Conservation (phyloP, 2,113 vertebrate species). For the Tenebrosternarchus preto region DNA sequence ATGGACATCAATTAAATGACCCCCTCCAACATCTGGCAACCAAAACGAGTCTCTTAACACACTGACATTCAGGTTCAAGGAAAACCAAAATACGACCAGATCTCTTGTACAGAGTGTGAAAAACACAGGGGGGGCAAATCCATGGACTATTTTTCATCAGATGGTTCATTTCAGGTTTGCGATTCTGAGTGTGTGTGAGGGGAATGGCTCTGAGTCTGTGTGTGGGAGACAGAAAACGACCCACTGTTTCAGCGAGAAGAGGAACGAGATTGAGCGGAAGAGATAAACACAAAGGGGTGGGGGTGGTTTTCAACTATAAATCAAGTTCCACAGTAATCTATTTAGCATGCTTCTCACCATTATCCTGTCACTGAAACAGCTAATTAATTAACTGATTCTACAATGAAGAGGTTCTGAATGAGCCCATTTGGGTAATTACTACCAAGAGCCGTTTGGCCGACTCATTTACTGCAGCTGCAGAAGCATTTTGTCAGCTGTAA, state of each 20-base stretch:
- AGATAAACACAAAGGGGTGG: constrained; percentile 71
- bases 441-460: constrained; percentile 90
- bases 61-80: constrained; percentile 23
- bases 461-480: constrained; percentile 80
- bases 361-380: constrained; percentile 98
- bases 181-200: constrained; percentile 23
- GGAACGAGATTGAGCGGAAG: constrained; percentile 59
- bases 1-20: constrained; percentile 22
- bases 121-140: neutral
- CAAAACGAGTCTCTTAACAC: constrained; percentile 17
- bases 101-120: neutral
- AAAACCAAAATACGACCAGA: constrained; percentile 22
- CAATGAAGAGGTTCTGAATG: constrained; percentile 99
- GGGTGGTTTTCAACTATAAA: constrained; percentile 83
- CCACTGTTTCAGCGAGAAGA: constrained; percentile 38
- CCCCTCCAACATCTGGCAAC: constrained; percentile 2
- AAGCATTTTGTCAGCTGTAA: constrained; percentile 72
- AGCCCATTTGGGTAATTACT: constrained; percentile 98
- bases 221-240: constrained; percentile 32
- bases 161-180: constrained; percentile 15
- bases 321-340: constrained; percentile 90
- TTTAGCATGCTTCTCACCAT: constrained; percentile 96
- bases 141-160: constrained; percentile 28
- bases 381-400: constrained; percentile 99
- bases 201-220: constrained; percentile 16